Evolutionary conservation across 2,797 vertebrate species (phyloP).

Genomic region (Clarias platycephalus): DNA sequence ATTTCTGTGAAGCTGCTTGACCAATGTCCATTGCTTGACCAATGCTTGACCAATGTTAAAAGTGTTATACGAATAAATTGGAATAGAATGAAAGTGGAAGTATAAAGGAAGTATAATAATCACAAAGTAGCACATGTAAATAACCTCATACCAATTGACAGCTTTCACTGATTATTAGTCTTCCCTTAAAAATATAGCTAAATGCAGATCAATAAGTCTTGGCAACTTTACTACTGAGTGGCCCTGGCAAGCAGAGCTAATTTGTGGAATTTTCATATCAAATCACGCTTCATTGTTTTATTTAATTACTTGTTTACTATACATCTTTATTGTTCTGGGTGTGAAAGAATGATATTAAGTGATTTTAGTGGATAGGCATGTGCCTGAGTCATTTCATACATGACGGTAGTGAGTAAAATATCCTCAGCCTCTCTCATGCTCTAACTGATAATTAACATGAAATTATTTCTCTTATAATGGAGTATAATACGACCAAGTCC

Average conservation of each 20-base stretch:
- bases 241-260: background rate
- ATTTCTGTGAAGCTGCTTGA: no score
- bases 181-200: background rate
- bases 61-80: no score
- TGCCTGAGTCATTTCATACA: conserved; percentile 27
- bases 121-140: background rate
- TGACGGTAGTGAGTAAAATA: conserved; percentile 31
- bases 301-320: background rate
- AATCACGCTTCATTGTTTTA: background rate
- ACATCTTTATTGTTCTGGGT: background rate
- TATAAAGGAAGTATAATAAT: background rate
- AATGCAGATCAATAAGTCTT: background rate
- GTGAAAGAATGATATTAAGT: conserved; percentile 31
- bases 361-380: background rate
- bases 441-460: conserved; percentile 35
- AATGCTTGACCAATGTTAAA: no score
- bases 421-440: conserved; percentile 28
- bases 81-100: background rate
- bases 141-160: background rate
- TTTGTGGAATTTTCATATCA: background rate
- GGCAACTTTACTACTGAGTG: background rate
- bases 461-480: conserved; percentile 11
- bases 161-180: background rate
- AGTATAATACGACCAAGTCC: background rate
- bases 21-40: no score